A percentile compares a stretch with the other conserved stretches of the same genome.
Evolutionary conservation across 1,140 invertebrate species (phyloP).

Genomic region (Bombus confusus): DNA sequence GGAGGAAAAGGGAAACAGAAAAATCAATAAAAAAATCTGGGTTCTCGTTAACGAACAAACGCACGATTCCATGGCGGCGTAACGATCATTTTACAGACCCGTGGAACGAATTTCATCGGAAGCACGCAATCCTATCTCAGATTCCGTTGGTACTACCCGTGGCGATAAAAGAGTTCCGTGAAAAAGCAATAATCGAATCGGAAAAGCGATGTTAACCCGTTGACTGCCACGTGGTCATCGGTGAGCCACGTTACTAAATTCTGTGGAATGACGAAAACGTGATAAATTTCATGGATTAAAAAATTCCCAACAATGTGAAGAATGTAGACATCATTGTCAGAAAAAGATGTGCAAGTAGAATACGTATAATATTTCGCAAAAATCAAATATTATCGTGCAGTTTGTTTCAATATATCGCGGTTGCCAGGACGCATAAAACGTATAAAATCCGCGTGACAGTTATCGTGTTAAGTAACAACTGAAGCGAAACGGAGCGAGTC

Average conservation of each 20-base stretch:
- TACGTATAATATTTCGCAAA: too few relatives aligned
- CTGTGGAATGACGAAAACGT: too few relatives aligned
- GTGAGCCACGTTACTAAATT: too few relatives aligned
- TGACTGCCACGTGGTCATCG: too few relatives aligned
- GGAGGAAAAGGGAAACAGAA: neutral
- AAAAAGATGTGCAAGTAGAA: too few relatives aligned
- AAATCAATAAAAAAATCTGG: neutral
- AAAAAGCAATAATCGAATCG: constrained; percentile 4
- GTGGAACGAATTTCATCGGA: neutral
- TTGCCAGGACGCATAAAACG: too few relatives aligned
- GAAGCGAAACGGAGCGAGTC: neutral
- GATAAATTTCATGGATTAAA: too few relatives aligned
- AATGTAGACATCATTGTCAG: too few relatives aligned
- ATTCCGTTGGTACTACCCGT: neutral
- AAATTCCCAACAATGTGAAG: too few relatives aligned
- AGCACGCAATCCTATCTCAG: neutral
- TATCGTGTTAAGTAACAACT: neutral
- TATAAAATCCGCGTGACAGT: too few relatives aligned
- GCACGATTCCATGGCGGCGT: neutral
- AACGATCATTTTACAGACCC: neutral
- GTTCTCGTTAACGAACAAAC: neutral
- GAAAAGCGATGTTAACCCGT: neutral
- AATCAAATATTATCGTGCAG: too few relatives aligned
- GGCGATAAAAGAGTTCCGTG: neutral
- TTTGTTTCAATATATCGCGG: too few relatives aligned